Conservation (phyloP, 2,888 invertebrate species). For the Cataglyphis rosenhaueri region DNA sequence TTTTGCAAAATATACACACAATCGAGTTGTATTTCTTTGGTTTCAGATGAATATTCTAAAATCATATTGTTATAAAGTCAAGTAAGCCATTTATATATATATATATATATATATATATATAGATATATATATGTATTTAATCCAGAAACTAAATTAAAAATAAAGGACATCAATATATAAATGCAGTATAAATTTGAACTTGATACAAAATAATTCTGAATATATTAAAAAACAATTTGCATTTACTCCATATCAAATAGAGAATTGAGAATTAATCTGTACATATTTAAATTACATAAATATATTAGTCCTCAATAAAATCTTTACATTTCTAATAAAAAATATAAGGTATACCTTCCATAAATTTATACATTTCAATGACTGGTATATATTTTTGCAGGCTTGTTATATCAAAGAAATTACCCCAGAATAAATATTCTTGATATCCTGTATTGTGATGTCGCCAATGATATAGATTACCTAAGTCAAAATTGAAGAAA, state of each 20-base stretch:
- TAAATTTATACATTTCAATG: conserved; percentile 93
- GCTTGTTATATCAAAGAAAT: conserved; percentile 94
- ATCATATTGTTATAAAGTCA: conserved; percentile 55
- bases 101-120: too few species aligned
- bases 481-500: conserved; percentile 66
- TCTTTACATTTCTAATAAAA: neutral
- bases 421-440: conserved; percentile 91
- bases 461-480: conserved; percentile 95
- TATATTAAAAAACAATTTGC: neutral
- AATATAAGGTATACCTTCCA: conserved; percentile 87
- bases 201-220: neutral
- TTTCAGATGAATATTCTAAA: conserved; percentile 86
- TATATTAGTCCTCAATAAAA: neutral
- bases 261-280: neutral
- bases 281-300: neutral
- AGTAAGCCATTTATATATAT: neutral
- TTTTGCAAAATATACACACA: conserved; percentile 93
- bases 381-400: conserved; percentile 93
- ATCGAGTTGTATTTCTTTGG: conserved; percentile 88
- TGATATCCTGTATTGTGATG: conserved; percentile 87
- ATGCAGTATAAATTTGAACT: neutral
- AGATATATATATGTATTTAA: neutral
- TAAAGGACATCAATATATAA: neutral
- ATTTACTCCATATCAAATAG: neutral
- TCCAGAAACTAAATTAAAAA: neutral